Base-by-base conservation (phyloP, 2,113 vertebrate species). In the Istiophorus platypterus region DNA sequence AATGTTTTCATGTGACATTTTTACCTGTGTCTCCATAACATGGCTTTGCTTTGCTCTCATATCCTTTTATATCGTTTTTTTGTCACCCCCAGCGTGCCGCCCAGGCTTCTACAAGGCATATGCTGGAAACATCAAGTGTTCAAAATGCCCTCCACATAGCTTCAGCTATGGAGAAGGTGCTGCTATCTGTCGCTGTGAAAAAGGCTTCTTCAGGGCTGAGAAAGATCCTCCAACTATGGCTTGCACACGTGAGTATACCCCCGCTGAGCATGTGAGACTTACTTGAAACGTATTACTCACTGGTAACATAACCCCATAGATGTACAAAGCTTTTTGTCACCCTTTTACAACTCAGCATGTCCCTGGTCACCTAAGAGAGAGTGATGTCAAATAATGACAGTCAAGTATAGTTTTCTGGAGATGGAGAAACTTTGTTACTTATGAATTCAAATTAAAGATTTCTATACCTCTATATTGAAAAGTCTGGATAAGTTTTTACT, bases 201-300 rank as follows among this genome's bases (percentile, higher is more conserved):
- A 96, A 20, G 95, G 96, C 65, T 98, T 97, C 91, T 99, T 96
- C 95, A 94, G 98, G 82, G 96, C 98, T 41, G 96, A 96, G 74
- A 98, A 97, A 90, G 98, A 99, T 85, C 98, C 97, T 29, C 96
- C 97, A 45, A 97, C 96, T 11, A 99, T 99, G 97, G 97, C 98
- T 72, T 99, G 98, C 88, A 99, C 98, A 89, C 95, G 98, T 99
- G 95, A 98, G 98, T 94, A 80, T 39, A 10, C 13, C 54, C 9
- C 8, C 39, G 26, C 39, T 17, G 17, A 1, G 34, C 11, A 1
- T 17, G n/a, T 34, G 6, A 58, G 47, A 15, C 24, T 10, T 41
- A 7, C 15, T 56, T 5, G 20, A 17, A n/a, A 15, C 31, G 1
- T 22, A 15, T 51, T 18, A 41, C 56, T 37, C 20, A 76, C 68